Conservation (phyloP, 1,140 invertebrate species). For the Anastatus disparis region DNA sequence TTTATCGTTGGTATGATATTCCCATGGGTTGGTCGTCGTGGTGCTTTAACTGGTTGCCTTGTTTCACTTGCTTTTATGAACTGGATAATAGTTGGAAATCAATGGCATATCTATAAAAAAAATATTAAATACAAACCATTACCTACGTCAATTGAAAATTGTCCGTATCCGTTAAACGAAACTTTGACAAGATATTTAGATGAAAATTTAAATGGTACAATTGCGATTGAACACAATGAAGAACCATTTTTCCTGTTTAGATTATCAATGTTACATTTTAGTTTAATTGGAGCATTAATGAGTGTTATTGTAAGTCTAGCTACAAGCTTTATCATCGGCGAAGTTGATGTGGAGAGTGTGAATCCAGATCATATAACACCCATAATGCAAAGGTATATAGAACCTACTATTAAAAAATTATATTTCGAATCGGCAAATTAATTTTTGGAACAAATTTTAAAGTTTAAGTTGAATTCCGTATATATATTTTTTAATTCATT, state of each 20-base stretch:
- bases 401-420: too few species aligned
- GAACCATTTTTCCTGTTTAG: constrained; percentile 58
- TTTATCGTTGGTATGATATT: constrained; percentile 69
- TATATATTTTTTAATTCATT: too few species aligned
- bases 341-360: constrained; percentile 42
- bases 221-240: constrained; percentile 31
- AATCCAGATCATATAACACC: constrained; percentile 52
- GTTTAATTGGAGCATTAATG: constrained; percentile 65
- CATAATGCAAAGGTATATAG: constrained; percentile 46
- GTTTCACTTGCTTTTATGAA: constrained; percentile 65
- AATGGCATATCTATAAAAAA: constrained; percentile 60
- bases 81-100: constrained; percentile 68
- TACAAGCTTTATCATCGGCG: constrained; percentile 64
- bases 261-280: constrained; percentile 71
- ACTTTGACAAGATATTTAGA: constrained; percentile 8
- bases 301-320: constrained; percentile 62
- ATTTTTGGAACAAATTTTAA: too few species aligned
- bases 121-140: constrained; percentile 49
- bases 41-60: constrained; percentile 68
- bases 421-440: too few species aligned
- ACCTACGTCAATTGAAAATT: constrained; percentile 60
- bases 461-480: too few species aligned
- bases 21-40: constrained; percentile 64
- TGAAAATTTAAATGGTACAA: constrained; percentile 22
- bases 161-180: constrained; percentile 43